These are phyloP conservation scores for Apamea anceps DNA, from an alignment of 2,888 invertebrate species.

Conservation along the genomic window DNA sequence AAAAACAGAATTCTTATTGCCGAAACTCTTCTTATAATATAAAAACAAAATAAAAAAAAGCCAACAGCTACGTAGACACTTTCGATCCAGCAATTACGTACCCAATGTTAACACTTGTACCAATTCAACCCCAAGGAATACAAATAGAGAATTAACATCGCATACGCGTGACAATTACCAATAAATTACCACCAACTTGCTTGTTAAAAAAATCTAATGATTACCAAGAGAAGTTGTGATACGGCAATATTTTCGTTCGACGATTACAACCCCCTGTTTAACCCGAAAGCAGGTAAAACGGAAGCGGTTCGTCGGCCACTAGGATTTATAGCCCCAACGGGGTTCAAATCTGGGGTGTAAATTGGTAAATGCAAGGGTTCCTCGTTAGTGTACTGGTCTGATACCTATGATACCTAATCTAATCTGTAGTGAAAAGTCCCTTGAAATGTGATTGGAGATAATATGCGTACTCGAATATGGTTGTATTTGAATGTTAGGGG, in stretches of 20 bases:
- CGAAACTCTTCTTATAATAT: neutral
- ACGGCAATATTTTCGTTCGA: conserved; percentile 74
- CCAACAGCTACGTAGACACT: conserved; percentile 15
- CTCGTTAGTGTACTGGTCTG: conserved; percentile 59
- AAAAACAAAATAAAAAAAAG: neutral
- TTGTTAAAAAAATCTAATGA: conserved; percentile 66
- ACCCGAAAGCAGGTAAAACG: conserved; percentile 79
- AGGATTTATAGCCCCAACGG: conserved; percentile 68
- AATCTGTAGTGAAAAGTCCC: conserved; percentile 50
- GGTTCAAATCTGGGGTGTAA: conserved; percentile 74
- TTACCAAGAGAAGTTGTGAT: conserved; percentile 72
- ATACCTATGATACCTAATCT: conserved; percentile 55
- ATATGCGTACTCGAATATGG: too few relatives aligned
- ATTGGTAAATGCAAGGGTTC: conserved; percentile 75
- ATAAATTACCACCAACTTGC: conserved; percentile 61
- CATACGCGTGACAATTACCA: conserved; percentile 55
- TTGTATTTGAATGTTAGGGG: neutral
- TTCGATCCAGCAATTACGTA: conserved; percentile 35
- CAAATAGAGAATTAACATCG: conserved; percentile 56
- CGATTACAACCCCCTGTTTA: conserved; percentile 76
- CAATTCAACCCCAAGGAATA: conserved; percentile 49
- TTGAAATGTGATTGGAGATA: conserved; percentile 40
- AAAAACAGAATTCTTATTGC: neutral
- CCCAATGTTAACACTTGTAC: conserved; percentile 51
- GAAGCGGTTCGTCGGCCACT: conserved; percentile 87